Evolutionary conservation across 92 coral and sea anemone species (phyloP), one percentile per base, ranked within the genome.

Genomic region (Epizoanthus rinbou): DNA sequence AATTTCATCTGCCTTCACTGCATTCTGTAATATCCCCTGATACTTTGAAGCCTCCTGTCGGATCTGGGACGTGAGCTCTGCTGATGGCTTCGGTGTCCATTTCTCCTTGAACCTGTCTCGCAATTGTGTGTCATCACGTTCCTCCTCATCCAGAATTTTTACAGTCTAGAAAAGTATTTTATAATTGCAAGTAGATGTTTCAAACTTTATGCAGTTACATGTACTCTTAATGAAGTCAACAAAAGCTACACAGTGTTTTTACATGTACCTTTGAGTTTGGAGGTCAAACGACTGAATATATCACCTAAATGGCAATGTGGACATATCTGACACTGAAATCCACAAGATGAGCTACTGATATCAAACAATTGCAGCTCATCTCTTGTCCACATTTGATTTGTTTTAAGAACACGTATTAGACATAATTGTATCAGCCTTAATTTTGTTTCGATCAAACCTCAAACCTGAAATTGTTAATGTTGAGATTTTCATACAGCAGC

Each of bases 11-110:
- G 99, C 99, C 33, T 94, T 86, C 57, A 93, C 92, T 21, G 99
- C 99, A 63, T 96, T 96, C 75, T 94, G 97, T 66, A 96, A 80
- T 71, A 94, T 97, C 17, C 89, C 93, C 57, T 91, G 85, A 78
- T 97, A 97, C 72, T 97, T 97, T 21, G 92, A 79, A 15, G 98
- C 88, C 57, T 97, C 99, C 62, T 90, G 92, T 71, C 99, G 89
- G 64, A 97, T 73, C 59, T 94, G 95, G 8, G 45, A 74, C 3
- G 99, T 97, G 64, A 97, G 91, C 73, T 97, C 99, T 24, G 91
- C 92, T 28, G 99, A 94, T 18, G 97, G 98, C 57, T 97, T 97
- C 6, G 99, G 99, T 1, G 92, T 92, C 99, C 99, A 97, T 81
- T 89, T 94, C 59, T 88, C 82, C 41, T 86, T 86, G 73, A 97